Conservation (phyloP, 2,797 vertebrate species). For the Tamandua tetradactyla region DNA sequence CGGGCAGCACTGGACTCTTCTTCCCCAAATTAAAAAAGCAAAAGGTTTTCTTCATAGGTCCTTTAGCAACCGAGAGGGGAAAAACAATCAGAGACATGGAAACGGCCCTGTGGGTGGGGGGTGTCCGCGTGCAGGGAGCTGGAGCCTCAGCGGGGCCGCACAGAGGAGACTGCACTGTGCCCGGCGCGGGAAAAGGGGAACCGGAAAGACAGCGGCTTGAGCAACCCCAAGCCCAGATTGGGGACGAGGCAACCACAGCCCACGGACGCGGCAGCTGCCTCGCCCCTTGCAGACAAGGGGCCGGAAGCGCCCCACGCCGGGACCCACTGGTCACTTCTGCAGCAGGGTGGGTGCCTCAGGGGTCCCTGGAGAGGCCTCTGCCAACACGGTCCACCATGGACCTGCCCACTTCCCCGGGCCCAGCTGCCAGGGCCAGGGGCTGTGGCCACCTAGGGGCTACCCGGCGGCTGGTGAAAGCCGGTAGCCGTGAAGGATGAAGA, state of each 20-base stretch:
- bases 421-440: too few species aligned
- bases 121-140: not conserved
- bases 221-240: constrained; percentile 84
- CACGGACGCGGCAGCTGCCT: not conserved
- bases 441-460: too few species aligned
- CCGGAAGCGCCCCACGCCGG: not conserved
- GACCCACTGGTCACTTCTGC: not conserved
- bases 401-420: not conserved
- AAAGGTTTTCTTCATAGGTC: constrained; percentile 65
- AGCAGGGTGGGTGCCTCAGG: not conserved
- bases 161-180: not conserved
- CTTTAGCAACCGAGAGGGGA: constrained; percentile 59
- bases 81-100: constrained; percentile 75
- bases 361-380: not conserved
- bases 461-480: fast-evolving
- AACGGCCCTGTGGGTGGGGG: constrained; percentile 4
- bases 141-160: constrained; percentile 45
- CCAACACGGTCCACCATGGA: too few species aligned
- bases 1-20: not conserved
- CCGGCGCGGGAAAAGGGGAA: constrained; percentile 80
- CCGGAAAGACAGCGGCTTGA: constrained; percentile 83
- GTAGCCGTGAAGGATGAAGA: not conserved
- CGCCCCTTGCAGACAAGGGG: not conserved
- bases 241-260: constrained; percentile 78
- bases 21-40: constrained; percentile 63